Conservation (phyloP, 2,797 vertebrate species). For the Oceanodroma leucorhoa region DNA sequence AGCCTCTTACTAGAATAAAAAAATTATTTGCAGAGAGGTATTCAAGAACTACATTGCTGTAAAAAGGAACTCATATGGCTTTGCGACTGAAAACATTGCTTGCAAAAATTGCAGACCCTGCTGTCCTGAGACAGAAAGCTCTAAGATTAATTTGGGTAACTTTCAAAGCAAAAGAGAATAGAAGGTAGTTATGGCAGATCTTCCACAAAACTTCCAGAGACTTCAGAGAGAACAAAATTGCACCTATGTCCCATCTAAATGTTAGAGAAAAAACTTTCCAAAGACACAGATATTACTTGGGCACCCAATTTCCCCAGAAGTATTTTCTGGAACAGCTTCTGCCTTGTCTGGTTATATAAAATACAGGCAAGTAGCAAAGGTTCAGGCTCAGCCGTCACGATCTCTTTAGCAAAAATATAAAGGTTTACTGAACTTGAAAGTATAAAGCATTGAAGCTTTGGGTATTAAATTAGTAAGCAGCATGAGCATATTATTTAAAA, state of each 20-base stretch:
- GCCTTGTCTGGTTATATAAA: neutral
- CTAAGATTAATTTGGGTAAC: neutral
- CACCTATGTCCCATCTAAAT: neutral
- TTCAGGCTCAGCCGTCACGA: neutral
- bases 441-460: neutral
- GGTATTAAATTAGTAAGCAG: neutral
- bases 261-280: neutral
- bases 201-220: neutral
- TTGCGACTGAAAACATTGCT: neutral
- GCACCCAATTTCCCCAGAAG: neutral
- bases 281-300: neutral
- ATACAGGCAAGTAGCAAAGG: neutral
- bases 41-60: neutral
- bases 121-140: neutral
- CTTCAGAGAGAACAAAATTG: neutral
- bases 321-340: neutral
- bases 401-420: neutral
- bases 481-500: neutral
- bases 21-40: neutral
- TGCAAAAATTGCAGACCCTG: neutral
- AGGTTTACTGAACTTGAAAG: neutral
- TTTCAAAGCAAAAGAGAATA: neutral
- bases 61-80: neutral
- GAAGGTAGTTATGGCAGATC: neutral
- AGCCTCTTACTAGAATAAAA: neutral